A percentile compares a stretch with the other conserved stretches of the same genome.
Conservation (phyloP, 2,113 vertebrate genomes). For the Polyodon spathula region DNA sequence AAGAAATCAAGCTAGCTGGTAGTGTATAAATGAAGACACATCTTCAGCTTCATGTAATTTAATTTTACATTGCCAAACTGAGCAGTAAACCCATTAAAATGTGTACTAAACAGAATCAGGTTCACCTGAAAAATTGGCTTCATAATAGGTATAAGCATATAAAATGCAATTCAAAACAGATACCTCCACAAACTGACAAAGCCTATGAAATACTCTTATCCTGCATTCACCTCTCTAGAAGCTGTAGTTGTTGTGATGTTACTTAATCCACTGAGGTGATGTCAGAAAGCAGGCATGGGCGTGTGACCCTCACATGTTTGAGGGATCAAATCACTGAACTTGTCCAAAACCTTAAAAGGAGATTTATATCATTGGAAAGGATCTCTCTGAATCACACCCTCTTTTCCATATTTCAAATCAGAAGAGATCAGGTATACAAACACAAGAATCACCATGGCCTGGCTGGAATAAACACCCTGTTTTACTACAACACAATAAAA, state of each 20-base stretch:
- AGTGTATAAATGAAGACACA: too few species aligned
- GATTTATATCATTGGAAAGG: too few species aligned
- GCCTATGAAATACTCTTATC: too few species aligned
- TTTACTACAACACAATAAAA: background rate
- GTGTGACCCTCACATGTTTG: conserved; percentile 45
- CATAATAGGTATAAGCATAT: too few species aligned
- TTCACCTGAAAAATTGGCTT: too few species aligned
- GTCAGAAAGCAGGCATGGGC: conserved; percentile 49
- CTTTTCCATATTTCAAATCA: background rate
- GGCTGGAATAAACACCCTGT: background rate
- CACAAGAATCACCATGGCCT: background rate
- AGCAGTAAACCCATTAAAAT: too few species aligned
- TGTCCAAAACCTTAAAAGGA: conserved; percentile 54
- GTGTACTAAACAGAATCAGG: too few species aligned
- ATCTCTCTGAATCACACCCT: conserved; percentile 25
- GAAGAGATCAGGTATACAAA: conserved; percentile 9
- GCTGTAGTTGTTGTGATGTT: conserved; percentile 10
- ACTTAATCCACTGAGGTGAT: conserved; percentile 49
- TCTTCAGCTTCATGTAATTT: too few species aligned
- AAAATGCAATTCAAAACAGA: too few species aligned
- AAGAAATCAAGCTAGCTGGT: too few species aligned
- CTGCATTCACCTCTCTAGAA: background rate
- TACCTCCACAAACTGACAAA: too few species aligned
- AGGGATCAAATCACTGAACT: conserved; percentile 48
- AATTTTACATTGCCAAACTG: too few species aligned